These are phyloP conservation scores for Anthoscopus minutus DNA, from an alignment of 2,113 vertebrate species.

Conservation along the genomic window DNA sequence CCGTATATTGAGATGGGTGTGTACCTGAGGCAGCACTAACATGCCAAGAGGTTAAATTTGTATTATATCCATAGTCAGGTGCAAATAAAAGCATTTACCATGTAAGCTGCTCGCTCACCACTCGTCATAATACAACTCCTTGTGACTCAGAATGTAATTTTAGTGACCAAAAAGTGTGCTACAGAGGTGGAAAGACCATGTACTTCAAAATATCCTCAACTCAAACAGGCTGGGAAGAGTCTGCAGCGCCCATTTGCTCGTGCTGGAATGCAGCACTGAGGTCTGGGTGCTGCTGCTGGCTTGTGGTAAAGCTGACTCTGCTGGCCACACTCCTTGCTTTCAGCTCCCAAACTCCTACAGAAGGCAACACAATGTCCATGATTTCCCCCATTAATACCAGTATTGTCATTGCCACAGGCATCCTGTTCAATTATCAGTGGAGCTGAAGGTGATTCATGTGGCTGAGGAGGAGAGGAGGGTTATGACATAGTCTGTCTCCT, in stretches of 20 bases:
- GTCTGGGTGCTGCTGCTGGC: background rate
- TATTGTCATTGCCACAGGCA: background rate
- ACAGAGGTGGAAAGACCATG: background rate
- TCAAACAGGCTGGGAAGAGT: background rate
- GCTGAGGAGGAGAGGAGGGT: background rate
- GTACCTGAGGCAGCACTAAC: background rate
- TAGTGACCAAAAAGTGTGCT: background rate
- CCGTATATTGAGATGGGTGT: background rate
- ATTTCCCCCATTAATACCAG: background rate
- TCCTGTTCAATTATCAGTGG: background rate
- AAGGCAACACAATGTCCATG: background rate
- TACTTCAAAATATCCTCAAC: background rate
- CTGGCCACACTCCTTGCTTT: background rate
- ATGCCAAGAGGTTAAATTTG: background rate
- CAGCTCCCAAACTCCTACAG: background rate
- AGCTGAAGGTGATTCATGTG: background rate
- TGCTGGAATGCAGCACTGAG: background rate
- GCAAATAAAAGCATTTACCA: slow-evolving; percentile 15
- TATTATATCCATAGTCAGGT: background rate
- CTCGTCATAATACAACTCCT: background rate
- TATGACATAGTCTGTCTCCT: background rate
- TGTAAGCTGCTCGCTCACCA: background rate
- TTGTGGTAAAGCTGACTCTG: background rate
- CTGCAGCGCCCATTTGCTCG: background rate
- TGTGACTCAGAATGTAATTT: background rate